A percentile compares a stretch with the other conserved stretches of the same genome.
These are phyloP conservation scores for Nebria ingens DNA, from an alignment of 1,140 invertebrate species.

Conservation along the genomic window DNA sequence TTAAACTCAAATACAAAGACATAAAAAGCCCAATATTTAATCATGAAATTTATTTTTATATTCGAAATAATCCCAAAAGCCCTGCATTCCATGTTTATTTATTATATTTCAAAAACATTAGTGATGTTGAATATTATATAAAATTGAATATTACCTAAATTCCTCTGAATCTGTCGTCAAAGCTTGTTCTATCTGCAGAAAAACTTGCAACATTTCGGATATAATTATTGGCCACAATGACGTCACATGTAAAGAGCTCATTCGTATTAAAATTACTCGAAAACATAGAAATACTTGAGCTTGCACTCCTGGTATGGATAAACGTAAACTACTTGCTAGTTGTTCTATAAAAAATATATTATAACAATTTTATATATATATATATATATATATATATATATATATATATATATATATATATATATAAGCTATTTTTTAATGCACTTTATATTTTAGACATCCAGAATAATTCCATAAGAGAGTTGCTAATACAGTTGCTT, in stretches of 20 bases:
- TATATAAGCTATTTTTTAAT: no score
- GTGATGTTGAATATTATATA: neutral
- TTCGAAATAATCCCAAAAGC: no score
- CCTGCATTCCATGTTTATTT: no score
- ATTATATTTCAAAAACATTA: no score
- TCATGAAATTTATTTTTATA: no score
- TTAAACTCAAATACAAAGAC: no score
- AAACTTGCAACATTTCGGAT: conserved; percentile 86
- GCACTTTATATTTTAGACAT: conserved; percentile 17
- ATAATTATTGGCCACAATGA: conserved; percentile 92
- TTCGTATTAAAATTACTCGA: conserved; percentile 75
- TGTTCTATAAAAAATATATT: conserved; percentile 52
- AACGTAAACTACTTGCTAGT: conserved; percentile 71
- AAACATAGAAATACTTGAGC: conserved; percentile 87
- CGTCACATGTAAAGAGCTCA: conserved; percentile 78
- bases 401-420: no score
- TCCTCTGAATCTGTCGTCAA: conserved; percentile 68
- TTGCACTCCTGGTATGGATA: conserved; percentile 73
- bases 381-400: neutral
- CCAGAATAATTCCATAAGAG: conserved; percentile 12
- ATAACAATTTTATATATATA: conserved; percentile 10
- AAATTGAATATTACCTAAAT: conserved; percentile 53
- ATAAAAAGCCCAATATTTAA: no score
- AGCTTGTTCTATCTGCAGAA: conserved; percentile 83
- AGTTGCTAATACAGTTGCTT: neutral